Evolutionary conservation across 2,797 vertebrate genomes (phyloP).

Genomic region (Anguilla marmorata): DNA sequence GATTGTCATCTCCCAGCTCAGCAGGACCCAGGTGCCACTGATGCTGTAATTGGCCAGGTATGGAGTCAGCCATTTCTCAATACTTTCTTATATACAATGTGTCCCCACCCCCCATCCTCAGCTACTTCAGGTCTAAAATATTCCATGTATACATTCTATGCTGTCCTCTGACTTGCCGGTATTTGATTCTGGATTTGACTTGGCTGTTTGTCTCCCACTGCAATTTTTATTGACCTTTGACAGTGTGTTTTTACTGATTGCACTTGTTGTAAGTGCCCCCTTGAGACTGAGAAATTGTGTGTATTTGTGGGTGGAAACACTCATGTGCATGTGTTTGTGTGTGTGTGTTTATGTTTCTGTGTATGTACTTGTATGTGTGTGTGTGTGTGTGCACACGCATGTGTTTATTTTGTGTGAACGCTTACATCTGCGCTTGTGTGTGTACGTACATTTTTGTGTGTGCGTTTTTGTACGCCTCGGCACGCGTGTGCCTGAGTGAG

Average conservation of each 20-base stretch:
- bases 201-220: neutral
- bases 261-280: constrained; percentile 5
- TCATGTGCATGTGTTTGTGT: neutral
- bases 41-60: constrained; percentile 87
- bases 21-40: constrained; percentile 80
- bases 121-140: constrained; percentile 9
- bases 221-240: constrained; percentile 16
- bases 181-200: neutral
- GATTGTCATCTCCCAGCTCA: constrained; percentile 80
- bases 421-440: neutral
- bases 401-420: neutral
- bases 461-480: neutral
- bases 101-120: no score
- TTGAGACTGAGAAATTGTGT: neutral
- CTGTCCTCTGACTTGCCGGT: neutral
- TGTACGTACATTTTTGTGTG: neutral
- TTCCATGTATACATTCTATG: neutral
- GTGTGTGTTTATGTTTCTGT: neutral
- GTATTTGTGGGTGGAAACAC: neutral
- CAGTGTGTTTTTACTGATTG: neutral
- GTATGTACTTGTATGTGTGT: neutral
- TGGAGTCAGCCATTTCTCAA: constrained; percentile 78
- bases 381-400: neutral
- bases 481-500: neutral
- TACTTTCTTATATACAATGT: constrained; percentile 6